Evolutionary conservation across 1,140 invertebrate species (phyloP), one percentile per base, ranked within the genome.

Genomic region (Drosophila burlai): DNA sequence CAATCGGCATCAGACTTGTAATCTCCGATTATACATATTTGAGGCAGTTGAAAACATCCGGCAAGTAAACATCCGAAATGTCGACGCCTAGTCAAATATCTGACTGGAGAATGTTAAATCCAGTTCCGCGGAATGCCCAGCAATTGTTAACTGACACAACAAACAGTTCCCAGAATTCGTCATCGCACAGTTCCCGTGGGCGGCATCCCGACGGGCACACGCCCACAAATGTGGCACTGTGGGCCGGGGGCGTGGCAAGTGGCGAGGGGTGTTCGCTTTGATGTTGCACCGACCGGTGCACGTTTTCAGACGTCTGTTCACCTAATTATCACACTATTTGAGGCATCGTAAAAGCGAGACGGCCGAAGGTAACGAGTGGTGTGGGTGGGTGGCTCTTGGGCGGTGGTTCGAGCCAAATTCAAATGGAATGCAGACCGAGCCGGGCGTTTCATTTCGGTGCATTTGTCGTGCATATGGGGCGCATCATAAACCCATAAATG

Each of bases 311-410:
- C 78, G 82, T 69, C 82, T 78, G 82, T 74, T 86, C 79, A 81
- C 78, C 82, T 85, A 84, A 84, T 84, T 84, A 86, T 84, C 82
- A 84, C 82, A 84, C 74, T 73, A 78, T 85, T 85, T 74, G 78
- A 84, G 83, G 82, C 78, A 78, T 78, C 82, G 74, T 84, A 84
- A 84, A 81, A 40, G 57, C 60, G 62, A 34, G 50, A 40, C 47
- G 55, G 71, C 24, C 36, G 36, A 50, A 73, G 67, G 69, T 60
- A 72, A 60, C 26, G 43, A 47, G 50, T 31, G 50, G 45, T n/a
- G 38, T 36, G 40, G 34, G 61, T 63, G 61, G 61, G 26, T 13
- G 34, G 50, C 7, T 50, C 7, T 21, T 36, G 29, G 49, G 49
- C 3, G 42, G 57, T 34, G 9, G 13, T 26, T 34, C 42, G 34